A percentile compares a stretch with the other conserved stretches of the same genome.
Conservation (phyloP, 2,797 vertebrate species). For the Adrianichthys oophorus region DNA sequence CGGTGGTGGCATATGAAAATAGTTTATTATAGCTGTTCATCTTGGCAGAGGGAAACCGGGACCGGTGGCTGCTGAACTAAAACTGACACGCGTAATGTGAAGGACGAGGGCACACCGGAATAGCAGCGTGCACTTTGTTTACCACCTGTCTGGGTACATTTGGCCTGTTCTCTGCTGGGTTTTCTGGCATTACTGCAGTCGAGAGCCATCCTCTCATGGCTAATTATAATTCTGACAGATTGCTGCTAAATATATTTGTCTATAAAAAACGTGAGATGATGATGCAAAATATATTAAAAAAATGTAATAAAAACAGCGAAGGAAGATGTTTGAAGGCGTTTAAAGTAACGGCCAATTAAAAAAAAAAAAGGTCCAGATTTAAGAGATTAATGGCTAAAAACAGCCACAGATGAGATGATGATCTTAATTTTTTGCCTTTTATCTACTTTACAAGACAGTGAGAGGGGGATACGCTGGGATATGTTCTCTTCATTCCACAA, state of each 20-base stretch:
- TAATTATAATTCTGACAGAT: background rate
- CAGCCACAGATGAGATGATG: too few relatives aligned
- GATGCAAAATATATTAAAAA: too few relatives aligned
- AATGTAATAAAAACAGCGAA: too few relatives aligned
- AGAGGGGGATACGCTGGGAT: too few relatives aligned
- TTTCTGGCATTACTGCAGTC: slow-evolving; percentile 27
- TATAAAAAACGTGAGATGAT: too few relatives aligned
- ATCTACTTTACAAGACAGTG: too few relatives aligned
- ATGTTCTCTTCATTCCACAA: too few relatives aligned
- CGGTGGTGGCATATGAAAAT: slow-evolving; percentile 10
- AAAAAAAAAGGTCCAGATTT: too few relatives aligned
- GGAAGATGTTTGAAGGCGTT: too few relatives aligned
- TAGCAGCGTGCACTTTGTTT: slow-evolving; percentile 35
- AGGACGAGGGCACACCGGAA: slow-evolving; percentile 28
- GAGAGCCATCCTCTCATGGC: slow-evolving; percentile 7
- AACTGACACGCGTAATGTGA: slow-evolving; percentile 33
- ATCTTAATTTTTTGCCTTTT: too few relatives aligned
- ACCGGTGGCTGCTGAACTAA: slow-evolving; percentile 23
- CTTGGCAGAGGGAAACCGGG: slow-evolving; percentile 36
- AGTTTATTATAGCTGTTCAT: slow-evolving; percentile 24
- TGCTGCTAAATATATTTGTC: background rate
- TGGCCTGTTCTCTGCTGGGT: slow-evolving; percentile 24
- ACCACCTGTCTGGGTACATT: slow-evolving; percentile 34
- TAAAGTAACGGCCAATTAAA: too few relatives aligned
- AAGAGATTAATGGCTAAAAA: too few relatives aligned